A percentile compares a stretch with the other conserved stretches of the same genome.
Evolutionary conservation across 2,113 vertebrate genomes (phyloP).

Genomic region (Callionymus lyra): DNA sequence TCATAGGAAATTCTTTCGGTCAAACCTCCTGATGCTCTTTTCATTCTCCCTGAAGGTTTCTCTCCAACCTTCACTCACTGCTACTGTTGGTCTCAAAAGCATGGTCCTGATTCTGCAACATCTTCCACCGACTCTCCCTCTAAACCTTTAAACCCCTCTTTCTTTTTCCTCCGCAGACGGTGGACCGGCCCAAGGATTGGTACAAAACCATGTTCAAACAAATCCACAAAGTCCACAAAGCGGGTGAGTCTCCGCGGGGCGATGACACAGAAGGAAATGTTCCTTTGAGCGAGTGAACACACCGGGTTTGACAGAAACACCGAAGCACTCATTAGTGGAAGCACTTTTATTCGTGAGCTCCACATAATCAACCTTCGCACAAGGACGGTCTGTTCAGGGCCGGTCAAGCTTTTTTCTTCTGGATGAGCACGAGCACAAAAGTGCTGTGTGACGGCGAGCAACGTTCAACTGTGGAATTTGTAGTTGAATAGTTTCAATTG

Average conservation of each 20-base stretch:
- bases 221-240: conserved; percentile 97
- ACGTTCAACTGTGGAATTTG: too few species aligned
- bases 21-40: too few species aligned
- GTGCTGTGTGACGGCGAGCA: conserved; percentile 3
- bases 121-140: neutral
- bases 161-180: conserved; percentile 71
- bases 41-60: too few species aligned
- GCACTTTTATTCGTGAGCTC: conserved; percentile 35
- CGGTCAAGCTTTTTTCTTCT: conserved; percentile 21
- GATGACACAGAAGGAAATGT: neutral
- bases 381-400: conserved; percentile 43
- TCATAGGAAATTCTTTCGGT: too few species aligned
- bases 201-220: conserved; percentile 99
- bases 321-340: conserved; percentile 40
- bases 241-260: conserved; percentile 62
- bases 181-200: conserved; percentile 97
- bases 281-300: conserved; percentile 18
- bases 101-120: neutral
- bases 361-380: conserved; percentile 36
- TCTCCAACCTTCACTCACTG: too few species aligned
- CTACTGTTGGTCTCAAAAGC: too few species aligned
- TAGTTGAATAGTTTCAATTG: too few species aligned
- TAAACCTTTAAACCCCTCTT: conserved; percentile 5
- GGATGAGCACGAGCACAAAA: conserved; percentile 11
- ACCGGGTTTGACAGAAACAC: too few species aligned